A percentile compares a stretch with the other conserved stretches of the same genome.
Evolutionary conservation across 2,888 invertebrate genomes (phyloP).

Genomic region (Ophion costatus): DNA sequence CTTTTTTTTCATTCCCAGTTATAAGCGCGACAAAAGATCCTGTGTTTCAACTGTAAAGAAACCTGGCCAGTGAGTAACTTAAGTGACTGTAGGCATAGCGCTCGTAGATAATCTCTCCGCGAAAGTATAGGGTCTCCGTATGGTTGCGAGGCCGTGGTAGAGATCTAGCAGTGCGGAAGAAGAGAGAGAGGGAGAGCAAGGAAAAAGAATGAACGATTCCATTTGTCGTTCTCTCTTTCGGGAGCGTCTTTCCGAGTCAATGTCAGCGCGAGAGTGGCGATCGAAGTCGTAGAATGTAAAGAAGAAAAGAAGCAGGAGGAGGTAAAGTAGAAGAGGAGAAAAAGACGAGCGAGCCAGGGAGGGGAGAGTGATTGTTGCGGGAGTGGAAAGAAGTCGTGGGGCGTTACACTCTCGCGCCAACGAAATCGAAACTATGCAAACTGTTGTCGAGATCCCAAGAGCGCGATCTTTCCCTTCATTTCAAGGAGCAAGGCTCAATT

Average conservation of each 20-base stretch:
- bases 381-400: conserved; percentile 23
- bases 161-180: conserved; percentile 2
- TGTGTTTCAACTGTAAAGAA: conserved; percentile 8
- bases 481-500: conserved; percentile 32
- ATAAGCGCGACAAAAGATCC: conserved; percentile 40
- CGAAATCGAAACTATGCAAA: conserved; percentile 64
- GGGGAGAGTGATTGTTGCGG: not conserved
- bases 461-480: conserved; percentile 37
- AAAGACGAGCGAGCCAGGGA: not conserved
- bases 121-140: conserved; percentile 29
- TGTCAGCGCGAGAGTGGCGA: conserved; percentile 62
- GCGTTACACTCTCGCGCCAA: conserved; percentile 63
- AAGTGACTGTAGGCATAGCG: not conserved
- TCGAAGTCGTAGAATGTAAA: conserved; percentile 42
- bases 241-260: conserved; percentile 54
- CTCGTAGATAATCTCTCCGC: conserved; percentile 27
- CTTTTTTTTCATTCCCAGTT: not conserved
- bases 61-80: conserved; percentile 9
- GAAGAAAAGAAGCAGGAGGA: conserved; percentile 13
- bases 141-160: conserved; percentile 18
- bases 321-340: conserved; percentile 5
- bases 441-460: conserved; percentile 34
- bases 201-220: not conserved
- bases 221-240: conserved; percentile 30
- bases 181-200: not conserved